phyloP scores from a whole-genome alignment of 2,797 vertebrate genomes.

The Gymnocypris eckloni region DNA sequence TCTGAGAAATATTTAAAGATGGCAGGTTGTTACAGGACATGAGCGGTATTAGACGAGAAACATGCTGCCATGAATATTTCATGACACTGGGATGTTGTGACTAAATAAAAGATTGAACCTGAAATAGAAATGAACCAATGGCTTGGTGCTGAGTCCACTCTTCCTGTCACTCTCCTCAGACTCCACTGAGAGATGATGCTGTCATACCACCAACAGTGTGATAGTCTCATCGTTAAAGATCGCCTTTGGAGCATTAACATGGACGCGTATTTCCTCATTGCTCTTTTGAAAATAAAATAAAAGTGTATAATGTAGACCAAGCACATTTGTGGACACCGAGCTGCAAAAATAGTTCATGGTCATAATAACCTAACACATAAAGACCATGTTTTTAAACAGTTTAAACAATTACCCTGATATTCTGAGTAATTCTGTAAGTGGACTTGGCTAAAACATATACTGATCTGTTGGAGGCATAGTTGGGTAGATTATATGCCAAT shows the following conservation, averaged over 20 bases:
- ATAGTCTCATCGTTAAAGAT: not conserved
- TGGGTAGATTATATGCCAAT: not conserved
- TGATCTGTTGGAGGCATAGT: not conserved
- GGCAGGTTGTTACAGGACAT: conserved; percentile 51
- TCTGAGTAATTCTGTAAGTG: not conserved
- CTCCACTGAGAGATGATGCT: conserved; percentile 13
- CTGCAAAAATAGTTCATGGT: not conserved
- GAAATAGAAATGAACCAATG: conserved; percentile 57
- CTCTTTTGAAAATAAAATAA: not conserved
- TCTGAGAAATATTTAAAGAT: conserved; percentile 63
- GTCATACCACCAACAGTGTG: not conserved
- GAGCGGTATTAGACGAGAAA: conserved; percentile 53
- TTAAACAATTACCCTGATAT: not conserved
- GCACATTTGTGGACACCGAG: not conserved
- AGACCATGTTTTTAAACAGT: not conserved
- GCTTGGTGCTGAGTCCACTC: conserved; percentile 32
- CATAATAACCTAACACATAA: not conserved
- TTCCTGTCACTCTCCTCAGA: conserved; percentile 11
- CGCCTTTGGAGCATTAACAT: not conserved
- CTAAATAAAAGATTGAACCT: conserved; percentile 63
- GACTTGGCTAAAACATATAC: not conserved
- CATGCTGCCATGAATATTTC: conserved; percentile 53
- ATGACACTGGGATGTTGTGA: conserved; percentile 57
- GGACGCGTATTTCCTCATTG: not conserved
- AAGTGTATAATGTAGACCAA: not conserved